These are phyloP conservation scores for Sinopyrophorus schimmeli DNA, from an alignment of 2,888 invertebrate genomes.

Conservation along the genomic window DNA sequence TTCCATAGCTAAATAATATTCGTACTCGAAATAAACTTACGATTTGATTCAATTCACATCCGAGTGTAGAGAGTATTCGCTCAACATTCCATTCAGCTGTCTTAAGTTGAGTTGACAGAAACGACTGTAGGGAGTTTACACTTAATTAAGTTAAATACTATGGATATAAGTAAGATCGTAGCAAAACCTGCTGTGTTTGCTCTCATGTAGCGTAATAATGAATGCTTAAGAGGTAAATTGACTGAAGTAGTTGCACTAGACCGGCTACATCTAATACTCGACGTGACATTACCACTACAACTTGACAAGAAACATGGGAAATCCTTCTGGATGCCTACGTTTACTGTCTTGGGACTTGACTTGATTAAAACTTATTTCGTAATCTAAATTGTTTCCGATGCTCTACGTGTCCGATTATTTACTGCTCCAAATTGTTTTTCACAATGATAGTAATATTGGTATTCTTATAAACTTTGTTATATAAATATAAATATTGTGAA, in stretches of 20 bases:
- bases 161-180: conserved; percentile 26
- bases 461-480: too few relatives aligned
- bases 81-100: conserved; percentile 19
- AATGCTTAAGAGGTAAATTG: conserved; percentile 23
- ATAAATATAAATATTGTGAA: too few relatives aligned
- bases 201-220: conserved; percentile 18
- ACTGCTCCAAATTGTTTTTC: too few relatives aligned
- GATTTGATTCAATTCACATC: conserved; percentile 26
- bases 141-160: conserved; percentile 28
- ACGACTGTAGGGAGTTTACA: conserved; percentile 23
- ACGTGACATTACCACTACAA: conserved; percentile 15
- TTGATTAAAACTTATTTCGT: conserved; percentile 6
- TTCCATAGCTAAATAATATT: conserved; percentile 21
- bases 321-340: conserved; percentile 9
- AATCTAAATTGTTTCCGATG: conserved; percentile 1
- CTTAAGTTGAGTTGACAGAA: conserved; percentile 22
- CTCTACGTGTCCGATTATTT: too few relatives aligned
- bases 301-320: conserved; percentile 11
- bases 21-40: conserved; percentile 24
- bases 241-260: conserved; percentile 18
- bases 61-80: conserved; percentile 4
- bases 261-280: conserved; percentile 13
- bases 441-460: too few relatives aligned
- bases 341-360: conserved; percentile 1
- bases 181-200: conserved; percentile 23